Conservation (phyloP, 1,140 invertebrate species). For the Cotesia glomerata region DNA sequence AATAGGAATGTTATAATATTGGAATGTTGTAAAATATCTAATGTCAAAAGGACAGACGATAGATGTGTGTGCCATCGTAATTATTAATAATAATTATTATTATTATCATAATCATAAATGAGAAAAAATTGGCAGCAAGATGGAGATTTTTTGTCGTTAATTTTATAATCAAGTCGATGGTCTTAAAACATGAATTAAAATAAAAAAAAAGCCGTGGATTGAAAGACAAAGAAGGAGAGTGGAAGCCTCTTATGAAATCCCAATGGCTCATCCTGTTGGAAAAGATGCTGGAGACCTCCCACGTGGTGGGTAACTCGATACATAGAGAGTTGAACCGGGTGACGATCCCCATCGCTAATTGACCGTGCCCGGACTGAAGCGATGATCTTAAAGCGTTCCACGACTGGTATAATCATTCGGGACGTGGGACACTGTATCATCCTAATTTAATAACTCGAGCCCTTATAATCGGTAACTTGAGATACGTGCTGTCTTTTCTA, state of each 20-base stretch:
- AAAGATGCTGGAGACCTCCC: constrained; percentile 38
- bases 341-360: constrained; percentile 43
- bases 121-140: no score
- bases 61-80: no score
- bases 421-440: constrained; percentile 36
- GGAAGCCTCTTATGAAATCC: constrained; percentile 40
- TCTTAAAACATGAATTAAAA: background rate
- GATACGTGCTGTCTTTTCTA: background rate
- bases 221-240: background rate
- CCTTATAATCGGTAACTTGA: constrained; percentile 21
- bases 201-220: background rate
- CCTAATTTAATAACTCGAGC: constrained; percentile 28
- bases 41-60: no score
- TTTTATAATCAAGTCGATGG: no score
- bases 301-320: constrained; percentile 38
- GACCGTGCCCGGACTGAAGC: constrained; percentile 30
- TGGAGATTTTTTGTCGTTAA: no score
- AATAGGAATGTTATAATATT: no score
- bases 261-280: constrained; percentile 38
- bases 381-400: constrained; percentile 35
- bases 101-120: no score
- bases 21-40: background rate
- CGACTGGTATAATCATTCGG: constrained; percentile 31
- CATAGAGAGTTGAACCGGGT: constrained; percentile 27
- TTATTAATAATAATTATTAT: no score